Base-by-base conservation (phyloP, 2,888 invertebrate genomes). In the Xylota sylvarum region DNA sequence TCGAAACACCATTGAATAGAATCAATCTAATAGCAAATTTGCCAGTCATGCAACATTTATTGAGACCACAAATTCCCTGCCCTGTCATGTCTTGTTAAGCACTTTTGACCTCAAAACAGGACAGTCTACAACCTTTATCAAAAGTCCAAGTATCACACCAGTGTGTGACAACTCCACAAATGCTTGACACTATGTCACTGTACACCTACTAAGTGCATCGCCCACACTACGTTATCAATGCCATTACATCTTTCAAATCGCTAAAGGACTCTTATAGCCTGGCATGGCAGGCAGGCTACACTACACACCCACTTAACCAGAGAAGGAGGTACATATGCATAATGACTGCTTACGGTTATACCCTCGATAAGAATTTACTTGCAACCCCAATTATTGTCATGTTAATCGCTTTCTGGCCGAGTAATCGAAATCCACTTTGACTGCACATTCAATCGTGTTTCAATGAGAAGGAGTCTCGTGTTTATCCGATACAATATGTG, bases 351-450 rank as follows among this genome's bases (percentile, higher is more conserved):
- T 76, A 69, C 69, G 69, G 69, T 37, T 64, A 62, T 67, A 46
- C 46, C 76, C 48, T 69, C 74, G 74, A 81, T 81, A 81, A 76
- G 81, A 69, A 76, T 69, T 81, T 56, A 81, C 81, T 76, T 74
- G 81, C 81, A 76, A 76, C 62, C 46, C 74, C 81, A 81, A 74
- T 81, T 76, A 81, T 81, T 74, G 74, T 81, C 74, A 69, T 81
- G 81, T 81, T 74, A 74, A 81, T 81, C 69, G 74, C 62, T 67
- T 69, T 43, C 65, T 40, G 60, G 23, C 58, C 74, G 52, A 81
- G 46, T 69, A 74, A 81, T 81, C 69, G 81, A 74, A 67, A 55
- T 80, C 80, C 65, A 80, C 72, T 58, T 80, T 12, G 19, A 67
- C 58, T 77, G 77, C 60, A 52, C 52, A 73, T 58, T 55, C 55